Base-by-base conservation (phyloP, 1,140 invertebrate genomes). In the Hyles vespertilio region DNA sequence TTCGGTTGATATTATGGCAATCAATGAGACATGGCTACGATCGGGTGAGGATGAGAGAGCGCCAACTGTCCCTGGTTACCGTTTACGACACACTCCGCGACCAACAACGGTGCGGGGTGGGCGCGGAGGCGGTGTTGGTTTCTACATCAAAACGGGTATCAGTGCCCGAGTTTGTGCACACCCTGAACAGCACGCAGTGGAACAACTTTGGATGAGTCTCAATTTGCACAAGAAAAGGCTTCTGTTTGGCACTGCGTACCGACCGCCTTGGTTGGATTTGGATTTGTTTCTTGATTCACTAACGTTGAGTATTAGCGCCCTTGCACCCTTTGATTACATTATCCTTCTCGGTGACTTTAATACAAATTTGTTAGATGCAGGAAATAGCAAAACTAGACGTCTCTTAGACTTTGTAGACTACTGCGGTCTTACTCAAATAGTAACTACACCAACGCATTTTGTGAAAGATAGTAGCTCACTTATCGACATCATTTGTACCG, bases 281-380 rank as follows among this genome's bases (percentile, higher is more conserved):
- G 32, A 11, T 22, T 22, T n/a, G 7, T 49, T 49, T 22, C 3
- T 49, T 22, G 48, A 49, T 3, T 7, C 48, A 7, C 2, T 49
- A 3, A 49, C 48, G 3, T 3, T 12, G n/a, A 65, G 63, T 11
- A 54, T 73, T n/a, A 57, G 43, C 33, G 32, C 33, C 3, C 53
- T 68, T 44, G 45, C 56, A 33, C 22, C 46, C 5, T 67, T 56
- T 54, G 51, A 59, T 44, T 49, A 54, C 33, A 54, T 9, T 67
- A 52, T 53, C 3, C 36, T 73, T 0, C 22, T 71, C 4, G 61
- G 62, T 3, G 73, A 76, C 36, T 62, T 72, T 46, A n/a, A n/a
- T n/a, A n/a, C n/a, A n/a, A n/a, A n/a, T n/a, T n/a, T n/a, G n/a
- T n/a, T n/a, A n/a, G n/a, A 59, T 47, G 11, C 11, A 11, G 22